Base-by-base conservation (phyloP, 2,113 vertebrate genomes). In the Heterotilapia buettikoferi region DNA sequence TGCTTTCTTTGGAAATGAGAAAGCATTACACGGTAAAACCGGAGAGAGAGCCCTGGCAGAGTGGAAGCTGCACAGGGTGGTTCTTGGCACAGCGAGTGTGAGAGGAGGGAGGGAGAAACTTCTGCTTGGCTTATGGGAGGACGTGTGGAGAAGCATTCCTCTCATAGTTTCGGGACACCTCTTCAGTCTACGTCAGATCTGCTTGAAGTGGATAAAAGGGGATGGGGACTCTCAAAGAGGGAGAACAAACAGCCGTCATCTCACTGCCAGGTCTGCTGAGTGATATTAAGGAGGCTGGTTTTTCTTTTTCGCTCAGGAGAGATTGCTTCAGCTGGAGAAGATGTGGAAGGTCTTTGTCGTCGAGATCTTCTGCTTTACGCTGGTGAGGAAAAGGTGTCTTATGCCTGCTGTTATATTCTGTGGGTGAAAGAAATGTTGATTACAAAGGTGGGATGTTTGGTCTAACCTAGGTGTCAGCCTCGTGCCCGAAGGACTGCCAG, bases 121-220 rank as follows among this genome's bases (percentile, higher is more conserved):
- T 85, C 57, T 88, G 80, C 52, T 66, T 89, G 71, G 82, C 71
- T 97, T 96, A 96, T 96, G 93, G 92, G 94, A 94, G 96, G 96
- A 95, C 96, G 93, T 94, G 94, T 96, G 96, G 96, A 94, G 94
- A 95, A 93, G 89, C 97, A 98, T 99, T 98, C 98, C 97, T 93
- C 89, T 96, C 96, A 98, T 98, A 95, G 91, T 96, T 97, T 96
- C 63, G 90, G 96, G 97, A 97, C 97, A 97, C 96, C 96, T 97
- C 96, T 96, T 95, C 95, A 95, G 95, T 92, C 92, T 86, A 96
- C 96, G 96, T 97, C 97, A 97, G 92, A 94, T 95, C 89, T 91
- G 86, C 81, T 92, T 29, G 2, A 53, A 31, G 84, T 84, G 92
- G 94, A 96, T 95, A 96, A 96, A 92, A 89, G 63, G 83, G 80